These are phyloP conservation scores for Cololabis saira DNA, from an alignment of 2,113 vertebrate genomes.

Conservation along the genomic window DNA sequence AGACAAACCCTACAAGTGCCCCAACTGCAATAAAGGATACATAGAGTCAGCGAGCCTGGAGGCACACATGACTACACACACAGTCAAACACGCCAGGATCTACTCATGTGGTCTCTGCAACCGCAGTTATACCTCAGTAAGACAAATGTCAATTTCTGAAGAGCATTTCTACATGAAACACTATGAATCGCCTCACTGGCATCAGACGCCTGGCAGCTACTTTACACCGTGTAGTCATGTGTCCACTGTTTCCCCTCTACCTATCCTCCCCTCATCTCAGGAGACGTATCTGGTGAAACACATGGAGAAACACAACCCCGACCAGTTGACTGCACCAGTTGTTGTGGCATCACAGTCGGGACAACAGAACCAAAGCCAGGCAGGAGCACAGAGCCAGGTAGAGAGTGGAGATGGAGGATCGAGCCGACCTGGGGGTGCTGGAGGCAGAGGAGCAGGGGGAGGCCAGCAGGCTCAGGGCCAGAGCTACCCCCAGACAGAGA, in stretches of 20 bases:
- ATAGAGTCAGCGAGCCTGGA: slow-evolving; percentile 92
- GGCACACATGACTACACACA: slow-evolving; percentile 95
- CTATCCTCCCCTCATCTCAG: slow-evolving; percentile 78
- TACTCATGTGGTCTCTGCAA: slow-evolving; percentile 97
- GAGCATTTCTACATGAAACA: slow-evolving; percentile 59
- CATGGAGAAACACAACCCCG: slow-evolving; percentile 98
- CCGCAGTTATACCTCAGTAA: slow-evolving; percentile 98
- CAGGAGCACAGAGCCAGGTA: slow-evolving; percentile 67
- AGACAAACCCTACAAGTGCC: slow-evolving; percentile 99
- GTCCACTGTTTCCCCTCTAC: slow-evolving; percentile 66
- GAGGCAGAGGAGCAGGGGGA: slow-evolving; percentile 69
- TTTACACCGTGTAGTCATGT: slow-evolving; percentile 66
- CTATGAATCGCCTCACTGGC: slow-evolving; percentile 63
- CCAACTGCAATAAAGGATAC: slow-evolving; percentile 97
- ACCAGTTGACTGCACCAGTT: slow-evolving; percentile 69
- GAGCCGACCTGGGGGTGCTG: slow-evolving; percentile 51
- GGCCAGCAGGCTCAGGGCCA: slow-evolving; percentile 75
- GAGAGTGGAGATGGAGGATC: slow-evolving; percentile 77
- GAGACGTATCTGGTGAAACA: slow-evolving; percentile 99
- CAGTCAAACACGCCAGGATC: slow-evolving; percentile 97
- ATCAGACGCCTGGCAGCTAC: slow-evolving; percentile 62
- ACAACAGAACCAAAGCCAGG: slow-evolving; percentile 81
- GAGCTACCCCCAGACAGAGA: slow-evolving; percentile 77
- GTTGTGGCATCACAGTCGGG: slow-evolving; percentile 64
- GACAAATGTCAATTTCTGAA: slow-evolving; percentile 71